Evolutionary conservation across 2,113 vertebrate species (phyloP), one percentile per base, ranked within the genome.

Genomic region (Diadophis punctatus): DNA sequence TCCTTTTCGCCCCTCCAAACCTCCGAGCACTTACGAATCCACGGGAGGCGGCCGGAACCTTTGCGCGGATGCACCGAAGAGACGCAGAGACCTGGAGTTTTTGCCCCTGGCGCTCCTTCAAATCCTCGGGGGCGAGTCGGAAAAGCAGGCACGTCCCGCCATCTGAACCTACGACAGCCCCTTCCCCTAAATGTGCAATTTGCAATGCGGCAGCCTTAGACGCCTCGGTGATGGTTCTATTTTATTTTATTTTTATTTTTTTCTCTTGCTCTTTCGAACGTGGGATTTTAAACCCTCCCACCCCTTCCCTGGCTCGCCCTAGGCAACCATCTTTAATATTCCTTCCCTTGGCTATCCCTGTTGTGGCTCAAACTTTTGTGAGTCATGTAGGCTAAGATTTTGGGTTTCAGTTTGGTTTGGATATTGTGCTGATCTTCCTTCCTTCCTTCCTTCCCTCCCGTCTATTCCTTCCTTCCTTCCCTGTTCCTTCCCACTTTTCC

Each of bases 21-120:
- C 74, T 25, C 43, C 86, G 46, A 90, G 92, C 92, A 92, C 92
- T 92, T 92, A 58, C 27, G 20, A 86, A 86, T 22, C 49, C 14
- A 39, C 30, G 1, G 43, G 52, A 68, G 91, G 63, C 22, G 51
- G 63, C 23, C 0, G 23, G 88, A 27, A 23, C 18, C 0, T 3
- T 11, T 6, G 46, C 3, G 16, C 1, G 58, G n/a, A 48, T 1
- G 8, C 0, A 56, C 39, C 7, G 4, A 8, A 39, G 88, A 23
- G 23, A 39, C 34, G 1, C n/a, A 7, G 3, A 80, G 68, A 22
- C 68, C 68, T 20, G n/a, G 34, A 39, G 39, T 56, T 46, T 53
- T 56, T 8, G 20, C 20, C 1, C 4, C 12, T 1, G 16, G 3
- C 30, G 2, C 53, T 58, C 27, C 11, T 20, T 48, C 11, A 85